Percentiles rank a stretch among this genome's conserved stretches.
phyloP scores from a whole-genome alignment of 2,888 invertebrate species.

The Zaprionus lineosus region DNA sequence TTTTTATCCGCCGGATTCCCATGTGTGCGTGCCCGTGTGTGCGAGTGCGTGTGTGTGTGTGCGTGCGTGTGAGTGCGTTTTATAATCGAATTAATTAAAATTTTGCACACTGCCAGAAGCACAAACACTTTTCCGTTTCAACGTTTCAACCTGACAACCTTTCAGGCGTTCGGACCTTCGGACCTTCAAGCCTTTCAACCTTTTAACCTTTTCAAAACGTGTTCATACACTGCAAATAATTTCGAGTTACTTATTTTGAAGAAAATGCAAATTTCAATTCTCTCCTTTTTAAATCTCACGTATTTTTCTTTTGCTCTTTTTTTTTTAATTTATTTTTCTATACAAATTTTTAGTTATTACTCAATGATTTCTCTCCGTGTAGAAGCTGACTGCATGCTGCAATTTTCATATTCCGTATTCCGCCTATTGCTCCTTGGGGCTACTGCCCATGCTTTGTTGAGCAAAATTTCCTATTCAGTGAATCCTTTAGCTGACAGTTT shows the following conservation, averaged over 20 bases:
- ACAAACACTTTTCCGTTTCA: neutral
- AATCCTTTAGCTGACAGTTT: constrained; percentile 66
- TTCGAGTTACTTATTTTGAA: too few species aligned
- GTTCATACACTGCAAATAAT: too few species aligned
- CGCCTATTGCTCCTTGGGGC: neutral
- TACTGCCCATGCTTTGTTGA: constrained; percentile 48
- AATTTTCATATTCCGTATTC: neutral
- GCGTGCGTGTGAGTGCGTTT: constrained; percentile 56
- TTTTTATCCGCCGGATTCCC: constrained; percentile 52
- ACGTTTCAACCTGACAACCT: neutral
- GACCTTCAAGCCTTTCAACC: too few species aligned
- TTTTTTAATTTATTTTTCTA: too few species aligned
- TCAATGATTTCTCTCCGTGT: too few species aligned
- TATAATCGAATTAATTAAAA: constrained; percentile 77
- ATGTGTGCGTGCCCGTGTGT: constrained; percentile 12
- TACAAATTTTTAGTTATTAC: too few species aligned
- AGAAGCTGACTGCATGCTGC: constrained; percentile 42
- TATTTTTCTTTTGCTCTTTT: too few species aligned
- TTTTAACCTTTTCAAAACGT: too few species aligned
- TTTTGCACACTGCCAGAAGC: constrained; percentile 54
- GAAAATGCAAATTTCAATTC: too few species aligned
- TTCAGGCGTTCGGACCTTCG: too few species aligned
- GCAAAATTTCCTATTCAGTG: constrained; percentile 74
- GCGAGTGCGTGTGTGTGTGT: constrained; percentile 13
- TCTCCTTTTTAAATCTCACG: too few species aligned